A percentile compares a stretch with the other conserved stretches of the same genome.
Conservation (phyloP, 2,797 vertebrate species). For the Paratrypauchen microcephalus region DNA sequence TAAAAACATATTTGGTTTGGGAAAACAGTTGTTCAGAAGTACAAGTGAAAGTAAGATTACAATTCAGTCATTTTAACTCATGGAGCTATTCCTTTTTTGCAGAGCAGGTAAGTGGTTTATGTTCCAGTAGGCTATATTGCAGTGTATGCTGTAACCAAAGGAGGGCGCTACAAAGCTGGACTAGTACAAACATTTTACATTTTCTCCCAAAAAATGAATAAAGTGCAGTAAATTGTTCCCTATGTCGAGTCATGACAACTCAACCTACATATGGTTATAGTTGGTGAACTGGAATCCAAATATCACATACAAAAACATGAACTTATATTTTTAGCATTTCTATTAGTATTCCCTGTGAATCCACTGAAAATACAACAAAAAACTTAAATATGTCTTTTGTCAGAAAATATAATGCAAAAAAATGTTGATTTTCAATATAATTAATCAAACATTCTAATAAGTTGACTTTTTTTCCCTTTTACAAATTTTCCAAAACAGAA, state of each 20-base stretch:
- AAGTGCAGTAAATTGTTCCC: slow-evolving; percentile 70
- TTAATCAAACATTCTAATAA: too few species aligned
- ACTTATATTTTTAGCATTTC: slow-evolving; percentile 54
- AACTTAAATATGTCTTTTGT: neutral
- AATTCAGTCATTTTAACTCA: neutral
- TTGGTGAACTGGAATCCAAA: slow-evolving; percentile 49
- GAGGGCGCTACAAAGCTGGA: slow-evolving; percentile 42
- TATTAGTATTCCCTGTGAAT: slow-evolving; percentile 66
- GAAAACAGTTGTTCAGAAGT: neutral
- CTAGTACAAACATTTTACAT: slow-evolving; percentile 50
- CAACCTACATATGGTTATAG: slow-evolving; percentile 57
- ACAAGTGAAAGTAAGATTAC: neutral
- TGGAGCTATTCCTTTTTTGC: slow-evolving; percentile 21
- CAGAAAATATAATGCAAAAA: neutral
- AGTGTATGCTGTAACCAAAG: slow-evolving; percentile 40
- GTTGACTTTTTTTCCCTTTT: too few species aligned
- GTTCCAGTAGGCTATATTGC: slow-evolving; percentile 45
- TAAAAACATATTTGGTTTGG: too few species aligned
- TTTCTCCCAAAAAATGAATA: slow-evolving; percentile 66
- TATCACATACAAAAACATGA: slow-evolving; percentile 60
- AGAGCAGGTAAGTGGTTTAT: slow-evolving; percentile 20
- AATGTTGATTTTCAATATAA: too few species aligned
- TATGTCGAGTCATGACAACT: slow-evolving; percentile 54
- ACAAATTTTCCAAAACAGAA: too few species aligned
- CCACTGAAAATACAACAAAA: neutral